phyloP scores from a whole-genome alignment of 2,113 vertebrate genomes.

The Planiliza haematocheilus region DNA sequence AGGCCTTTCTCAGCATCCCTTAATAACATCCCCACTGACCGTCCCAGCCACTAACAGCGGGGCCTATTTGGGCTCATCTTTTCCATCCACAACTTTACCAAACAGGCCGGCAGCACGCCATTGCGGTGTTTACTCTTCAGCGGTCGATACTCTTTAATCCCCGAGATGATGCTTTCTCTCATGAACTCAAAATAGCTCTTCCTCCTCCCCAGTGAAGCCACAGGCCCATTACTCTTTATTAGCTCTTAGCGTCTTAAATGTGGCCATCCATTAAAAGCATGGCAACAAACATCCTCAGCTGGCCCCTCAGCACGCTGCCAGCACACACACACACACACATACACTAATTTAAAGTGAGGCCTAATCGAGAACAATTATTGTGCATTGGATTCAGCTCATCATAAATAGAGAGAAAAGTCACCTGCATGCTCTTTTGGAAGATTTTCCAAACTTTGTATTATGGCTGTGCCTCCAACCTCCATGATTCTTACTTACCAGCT shows the following conservation, averaged over 20 bases:
- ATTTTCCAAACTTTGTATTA: constrained; percentile 34
- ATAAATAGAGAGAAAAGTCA: constrained; percentile 43
- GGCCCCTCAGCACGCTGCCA: constrained; percentile 46
- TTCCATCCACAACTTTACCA: constrained; percentile 59
- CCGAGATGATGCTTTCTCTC: constrained; percentile 78
- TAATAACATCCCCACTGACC: constrained; percentile 67
- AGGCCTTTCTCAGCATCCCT: constrained; percentile 42
- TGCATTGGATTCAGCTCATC: constrained; percentile 57
- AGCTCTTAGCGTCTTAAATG: constrained; percentile 79
- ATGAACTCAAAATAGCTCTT: constrained; percentile 78
- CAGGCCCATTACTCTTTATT: constrained; percentile 82
- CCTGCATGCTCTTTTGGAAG: constrained; percentile 31
- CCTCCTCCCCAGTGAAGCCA: constrained; percentile 65
- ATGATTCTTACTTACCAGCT: constrained; percentile 57
- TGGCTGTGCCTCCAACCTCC: neutral
- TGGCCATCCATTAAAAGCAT: constrained; percentile 76
- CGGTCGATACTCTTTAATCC: constrained; percentile 80
- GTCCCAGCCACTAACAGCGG: constrained; percentile 26
- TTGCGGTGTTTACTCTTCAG: constrained; percentile 75
- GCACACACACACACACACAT: constrained; percentile 23
- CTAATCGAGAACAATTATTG: constrained; percentile 70
- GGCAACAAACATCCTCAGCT: constrained; percentile 65
- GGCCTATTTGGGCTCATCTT: constrained; percentile 36
- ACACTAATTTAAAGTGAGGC: constrained; percentile 59
- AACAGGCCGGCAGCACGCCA: constrained; percentile 56